Conservation (phyloP, 1,140 invertebrate species). For the Proctacanthus coquilletti region DNA sequence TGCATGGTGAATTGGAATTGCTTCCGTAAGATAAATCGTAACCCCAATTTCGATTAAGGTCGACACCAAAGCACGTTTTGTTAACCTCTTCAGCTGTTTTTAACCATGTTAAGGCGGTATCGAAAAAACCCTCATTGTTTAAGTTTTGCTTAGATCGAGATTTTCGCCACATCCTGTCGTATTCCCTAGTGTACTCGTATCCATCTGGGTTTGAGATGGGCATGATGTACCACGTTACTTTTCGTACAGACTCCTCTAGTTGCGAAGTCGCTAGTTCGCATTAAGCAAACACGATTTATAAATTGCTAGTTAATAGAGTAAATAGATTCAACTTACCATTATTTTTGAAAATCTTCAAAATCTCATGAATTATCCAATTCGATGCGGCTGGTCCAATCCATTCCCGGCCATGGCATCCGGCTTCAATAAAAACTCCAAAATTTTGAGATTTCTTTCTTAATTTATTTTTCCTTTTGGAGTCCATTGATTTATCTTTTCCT, state of each 20-base stretch:
- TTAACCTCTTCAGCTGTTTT: constrained; percentile 16
- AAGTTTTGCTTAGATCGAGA: constrained; percentile 41
- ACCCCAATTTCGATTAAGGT: constrained; percentile 56
- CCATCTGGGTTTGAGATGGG: constrained; percentile 69
- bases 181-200: constrained; percentile 58
- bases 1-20: constrained; percentile 58
- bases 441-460: constrained; percentile 33
- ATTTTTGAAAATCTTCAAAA: constrained; percentile 46
- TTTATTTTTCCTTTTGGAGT: constrained; percentile 27
- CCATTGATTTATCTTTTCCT: constrained; percentile 14
- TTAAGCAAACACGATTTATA: too few relatives aligned
- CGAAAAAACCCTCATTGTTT: constrained; percentile 14
- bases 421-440: constrained; percentile 41
- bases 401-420: constrained; percentile 63
- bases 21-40: constrained; percentile 54
- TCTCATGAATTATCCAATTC: constrained; percentile 57
- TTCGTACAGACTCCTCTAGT: constrained; percentile 18
- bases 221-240: constrained; percentile 50
- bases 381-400: constrained; percentile 73
- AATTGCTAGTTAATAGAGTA: constrained; percentile 9
- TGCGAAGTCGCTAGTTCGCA: constrained; percentile 6
- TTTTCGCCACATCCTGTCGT: constrained; percentile 65
- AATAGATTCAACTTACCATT: constrained; percentile 26
- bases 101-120: constrained; percentile 27
- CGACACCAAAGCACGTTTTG: constrained; percentile 36